Evolutionary conservation across 1,140 invertebrate species (phyloP).

Genomic region (Drosophila bocki): DNA sequence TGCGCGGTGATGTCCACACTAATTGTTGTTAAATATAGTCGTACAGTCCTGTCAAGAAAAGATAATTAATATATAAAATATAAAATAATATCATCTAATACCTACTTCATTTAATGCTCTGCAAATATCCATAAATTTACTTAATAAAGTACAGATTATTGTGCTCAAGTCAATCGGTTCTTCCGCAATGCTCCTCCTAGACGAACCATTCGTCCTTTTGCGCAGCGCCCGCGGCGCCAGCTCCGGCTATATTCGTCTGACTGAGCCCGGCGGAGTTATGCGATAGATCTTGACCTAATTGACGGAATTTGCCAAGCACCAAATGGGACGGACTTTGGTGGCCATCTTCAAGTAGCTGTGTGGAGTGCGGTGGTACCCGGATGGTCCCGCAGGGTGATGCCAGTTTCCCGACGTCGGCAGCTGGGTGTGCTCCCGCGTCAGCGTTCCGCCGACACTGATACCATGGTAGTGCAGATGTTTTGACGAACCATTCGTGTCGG

Average conservation of each 20-base stretch:
- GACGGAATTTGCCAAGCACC: slow-evolving; percentile 85
- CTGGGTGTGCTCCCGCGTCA: slow-evolving; percentile 85
- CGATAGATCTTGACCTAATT: slow-evolving; percentile 85
- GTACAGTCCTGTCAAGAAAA: slow-evolving; percentile 77
- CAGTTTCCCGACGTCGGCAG: slow-evolving; percentile 93
- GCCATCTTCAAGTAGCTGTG: slow-evolving; percentile 85
- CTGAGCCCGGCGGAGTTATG: slow-evolving; percentile 75
- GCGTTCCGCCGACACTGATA: slow-evolving; percentile 81
- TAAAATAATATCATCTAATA: not conserved
- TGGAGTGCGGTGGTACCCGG: slow-evolving; percentile 88
- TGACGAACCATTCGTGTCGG: slow-evolving; percentile 91
- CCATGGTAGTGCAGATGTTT: slow-evolving; percentile 86
- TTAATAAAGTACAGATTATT: slow-evolving; percentile 83
- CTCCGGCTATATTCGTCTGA: slow-evolving; percentile 76
- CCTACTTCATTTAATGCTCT: slow-evolving; percentile 85
- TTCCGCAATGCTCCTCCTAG: slow-evolving; percentile 53
- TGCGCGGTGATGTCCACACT: slow-evolving; percentile 85
- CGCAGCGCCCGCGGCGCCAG: slow-evolving; percentile 83
- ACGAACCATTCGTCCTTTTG: slow-evolving; percentile 91
- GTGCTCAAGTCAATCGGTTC: slow-evolving; percentile 76
- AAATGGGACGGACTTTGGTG: slow-evolving; percentile 86
- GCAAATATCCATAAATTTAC: slow-evolving; percentile 84
- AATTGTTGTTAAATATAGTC: slow-evolving; percentile 80
- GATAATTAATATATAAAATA: not conserved
- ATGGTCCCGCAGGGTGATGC: slow-evolving; percentile 95